A percentile compares a stretch with the other conserved stretches of the same genome.
Conservation (phyloP, 2,797 vertebrate genomes). For the Sebastes dallii region DNA sequence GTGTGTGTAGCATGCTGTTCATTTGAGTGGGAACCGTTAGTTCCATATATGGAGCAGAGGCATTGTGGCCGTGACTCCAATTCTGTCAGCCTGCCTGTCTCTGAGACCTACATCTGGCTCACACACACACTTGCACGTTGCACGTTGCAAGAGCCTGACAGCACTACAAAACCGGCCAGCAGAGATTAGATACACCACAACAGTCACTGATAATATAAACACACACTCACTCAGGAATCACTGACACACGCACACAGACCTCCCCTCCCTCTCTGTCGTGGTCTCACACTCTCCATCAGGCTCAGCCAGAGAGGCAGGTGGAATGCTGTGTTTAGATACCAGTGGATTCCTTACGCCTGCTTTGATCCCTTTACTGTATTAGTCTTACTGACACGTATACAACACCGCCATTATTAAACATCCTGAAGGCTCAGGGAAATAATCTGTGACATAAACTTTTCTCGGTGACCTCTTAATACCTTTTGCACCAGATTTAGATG, state of each 20-base stretch:
- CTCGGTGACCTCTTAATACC: not conserved
- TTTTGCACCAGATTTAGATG: constrained; percentile 13
- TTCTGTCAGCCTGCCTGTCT: constrained; percentile 52
- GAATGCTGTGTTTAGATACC: constrained; percentile 64
- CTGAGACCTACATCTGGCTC: constrained; percentile 33
- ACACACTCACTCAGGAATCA: constrained; percentile 50
- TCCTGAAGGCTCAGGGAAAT: constrained; percentile 9
- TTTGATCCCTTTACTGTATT: constrained; percentile 40
- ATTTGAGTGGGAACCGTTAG: constrained; percentile 22
- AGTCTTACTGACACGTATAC: constrained; percentile 3
- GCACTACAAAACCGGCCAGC: constrained; percentile 73
- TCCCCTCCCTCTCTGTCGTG: not conserved
- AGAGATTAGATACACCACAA: constrained; percentile 86
- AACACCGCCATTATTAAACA: constrained; percentile 20
- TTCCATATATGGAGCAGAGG: constrained; percentile 71
- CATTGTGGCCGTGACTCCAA: constrained; percentile 26
- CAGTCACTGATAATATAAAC: constrained; percentile 71
- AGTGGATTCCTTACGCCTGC: constrained; percentile 27
- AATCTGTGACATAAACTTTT: not conserved
- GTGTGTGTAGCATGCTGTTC: not conserved
- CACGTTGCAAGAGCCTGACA: constrained; percentile 68
- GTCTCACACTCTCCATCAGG: constrained; percentile 45
- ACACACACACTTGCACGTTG: constrained; percentile 24
- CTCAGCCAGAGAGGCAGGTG: constrained; percentile 52
- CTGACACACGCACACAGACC: constrained; percentile 51